Evolutionary conservation across 2,888 invertebrate genomes (phyloP).

Genomic region (Gortyna flavago): DNA sequence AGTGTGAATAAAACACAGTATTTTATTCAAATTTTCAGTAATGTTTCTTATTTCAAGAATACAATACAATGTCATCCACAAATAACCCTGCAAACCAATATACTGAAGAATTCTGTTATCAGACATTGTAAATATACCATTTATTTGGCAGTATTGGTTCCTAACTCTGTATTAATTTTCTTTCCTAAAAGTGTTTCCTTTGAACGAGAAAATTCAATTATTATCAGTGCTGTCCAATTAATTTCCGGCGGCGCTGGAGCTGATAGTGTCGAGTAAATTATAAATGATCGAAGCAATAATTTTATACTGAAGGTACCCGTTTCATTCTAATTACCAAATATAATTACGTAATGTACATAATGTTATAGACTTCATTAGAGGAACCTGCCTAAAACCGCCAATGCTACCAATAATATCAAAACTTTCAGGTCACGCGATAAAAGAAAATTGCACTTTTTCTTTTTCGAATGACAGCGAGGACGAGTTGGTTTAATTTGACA

Average conservation of each 20-base stretch:
- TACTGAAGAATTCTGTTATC: slow-evolving; percentile 22
- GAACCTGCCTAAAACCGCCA: slow-evolving; percentile 47
- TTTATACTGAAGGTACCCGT: slow-evolving; percentile 54
- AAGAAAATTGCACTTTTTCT: slow-evolving; percentile 83
- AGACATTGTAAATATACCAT: slow-evolving; percentile 37
- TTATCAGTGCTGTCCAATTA: slow-evolving; percentile 68
- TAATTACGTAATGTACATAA: slow-evolving; percentile 37
- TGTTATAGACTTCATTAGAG: slow-evolving; percentile 44
- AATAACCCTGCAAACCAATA: slow-evolving; percentile 6
- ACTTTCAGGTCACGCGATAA: slow-evolving; percentile 82
- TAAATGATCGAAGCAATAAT: slow-evolving; percentile 67
- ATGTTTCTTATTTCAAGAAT: slow-evolving; percentile 8
- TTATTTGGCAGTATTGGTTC: slow-evolving; percentile 48
- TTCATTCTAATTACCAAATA: slow-evolving; percentile 55
- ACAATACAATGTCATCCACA: slow-evolving; percentile 11
- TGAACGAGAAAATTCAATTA: slow-evolving; percentile 67
- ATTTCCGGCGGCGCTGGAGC: slow-evolving; percentile 63
- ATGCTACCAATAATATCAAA: slow-evolving; percentile 78
- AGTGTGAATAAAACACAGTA: slow-evolving; percentile 22
- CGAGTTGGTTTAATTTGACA: slow-evolving; percentile 83
- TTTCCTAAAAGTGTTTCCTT: slow-evolving; percentile 61
- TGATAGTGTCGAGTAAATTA: slow-evolving; percentile 70
- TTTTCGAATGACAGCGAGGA: slow-evolving; percentile 78
- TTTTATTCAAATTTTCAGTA: background rate
- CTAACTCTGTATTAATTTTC: slow-evolving; percentile 49